Percentiles rank a stretch among this genome's conserved stretches.
Conservation (phyloP, 2,888 invertebrate genomes). For the Cephus runcator region DNA sequence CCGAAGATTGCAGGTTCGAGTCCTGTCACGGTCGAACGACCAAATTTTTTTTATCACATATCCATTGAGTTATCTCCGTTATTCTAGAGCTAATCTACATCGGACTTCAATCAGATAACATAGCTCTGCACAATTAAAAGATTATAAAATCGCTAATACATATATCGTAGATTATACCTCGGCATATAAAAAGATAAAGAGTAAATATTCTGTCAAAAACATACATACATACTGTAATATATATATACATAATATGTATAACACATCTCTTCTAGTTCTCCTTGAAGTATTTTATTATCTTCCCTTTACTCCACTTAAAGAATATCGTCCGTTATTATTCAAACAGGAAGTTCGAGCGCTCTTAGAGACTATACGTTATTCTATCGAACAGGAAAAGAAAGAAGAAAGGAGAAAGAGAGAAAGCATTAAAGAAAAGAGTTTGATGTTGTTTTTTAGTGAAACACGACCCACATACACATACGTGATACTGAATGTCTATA, state of each 20-base stretch:
- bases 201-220: background rate
- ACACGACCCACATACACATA: background rate
- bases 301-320: background rate
- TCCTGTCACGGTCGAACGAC: conserved; percentile 69
- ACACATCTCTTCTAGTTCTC: background rate
- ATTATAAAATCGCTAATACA: too few relatives aligned
- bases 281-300: background rate
- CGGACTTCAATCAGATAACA: too few relatives aligned
- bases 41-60: background rate
- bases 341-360: background rate
- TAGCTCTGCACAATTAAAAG: too few relatives aligned
- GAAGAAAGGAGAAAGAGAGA: background rate
- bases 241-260: too few relatives aligned
- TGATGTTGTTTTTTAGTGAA: background rate
- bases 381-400: background rate
- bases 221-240: background rate
- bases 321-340: background rate
- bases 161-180: background rate
- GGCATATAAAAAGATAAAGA: background rate
- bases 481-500: background rate
- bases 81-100: too few relatives aligned
- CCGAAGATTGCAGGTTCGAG: conserved; percentile 73
- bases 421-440: background rate
- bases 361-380: background rate
- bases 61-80: too few relatives aligned